A percentile compares a stretch with the other conserved stretches of the same genome.
Conservation (phyloP, 2,113 vertebrate species). For the Phalacrocorax aristotelis region DNA sequence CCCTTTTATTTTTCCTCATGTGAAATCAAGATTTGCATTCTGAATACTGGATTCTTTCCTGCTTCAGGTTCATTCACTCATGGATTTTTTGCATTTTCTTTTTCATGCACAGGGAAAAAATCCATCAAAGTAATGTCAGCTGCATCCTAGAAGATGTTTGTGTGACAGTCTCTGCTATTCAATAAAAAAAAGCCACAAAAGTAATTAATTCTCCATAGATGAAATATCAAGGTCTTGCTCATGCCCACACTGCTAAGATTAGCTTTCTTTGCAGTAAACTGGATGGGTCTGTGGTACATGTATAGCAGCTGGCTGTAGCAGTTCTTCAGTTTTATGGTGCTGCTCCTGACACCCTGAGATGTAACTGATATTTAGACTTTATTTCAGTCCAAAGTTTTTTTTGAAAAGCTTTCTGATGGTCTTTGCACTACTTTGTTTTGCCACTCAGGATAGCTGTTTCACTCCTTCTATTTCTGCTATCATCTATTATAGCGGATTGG, state of each 20-base stretch:
- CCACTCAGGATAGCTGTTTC: background rate
- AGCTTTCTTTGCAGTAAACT: background rate
- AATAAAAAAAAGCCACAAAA: background rate
- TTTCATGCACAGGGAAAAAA: background rate
- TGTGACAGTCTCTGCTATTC: background rate
- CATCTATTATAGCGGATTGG: background rate
- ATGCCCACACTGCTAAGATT: background rate
- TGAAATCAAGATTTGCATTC: background rate
- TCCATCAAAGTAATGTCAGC: background rate
- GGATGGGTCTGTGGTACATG: background rate
- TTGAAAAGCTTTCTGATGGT: background rate
- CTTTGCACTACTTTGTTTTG: background rate
- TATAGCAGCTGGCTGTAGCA: background rate
- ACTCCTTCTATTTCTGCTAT: background rate
- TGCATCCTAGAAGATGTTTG: background rate
- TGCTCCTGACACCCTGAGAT: background rate
- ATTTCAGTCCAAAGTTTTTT: background rate
- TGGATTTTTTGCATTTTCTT: background rate
- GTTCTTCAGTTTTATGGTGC: background rate
- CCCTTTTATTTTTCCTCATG: rapidly evolving
- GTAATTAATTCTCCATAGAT: background rate
- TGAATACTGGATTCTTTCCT: background rate
- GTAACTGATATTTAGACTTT: background rate
- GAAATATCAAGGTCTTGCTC: background rate
- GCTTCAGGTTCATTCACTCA: background rate